Evolutionary conservation across 1,140 invertebrate species (phyloP).

Genomic region (Agrypnia vestita): DNA sequence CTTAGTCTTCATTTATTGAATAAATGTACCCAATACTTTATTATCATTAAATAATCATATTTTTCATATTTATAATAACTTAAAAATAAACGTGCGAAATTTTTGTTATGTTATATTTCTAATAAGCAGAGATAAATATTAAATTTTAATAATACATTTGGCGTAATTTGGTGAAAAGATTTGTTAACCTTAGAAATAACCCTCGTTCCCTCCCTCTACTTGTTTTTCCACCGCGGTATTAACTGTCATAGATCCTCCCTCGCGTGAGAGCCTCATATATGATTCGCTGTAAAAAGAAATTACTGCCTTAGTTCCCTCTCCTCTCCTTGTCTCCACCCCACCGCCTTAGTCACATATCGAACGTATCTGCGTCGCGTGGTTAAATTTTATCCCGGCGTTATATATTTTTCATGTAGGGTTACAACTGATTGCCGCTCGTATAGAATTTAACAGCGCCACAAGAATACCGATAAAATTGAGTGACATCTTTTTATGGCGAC

Average conservation of each 20-base stretch:
- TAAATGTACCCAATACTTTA: too few species aligned
- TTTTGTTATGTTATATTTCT: too few species aligned
- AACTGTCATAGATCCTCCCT: slow-evolving; percentile 38
- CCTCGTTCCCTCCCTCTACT: slow-evolving; percentile 11
- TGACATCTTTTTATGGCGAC: slow-evolving; percentile 38
- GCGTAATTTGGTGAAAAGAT: background rate
- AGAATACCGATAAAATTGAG: slow-evolving; percentile 33
- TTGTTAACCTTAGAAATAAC: slow-evolving; percentile 17
- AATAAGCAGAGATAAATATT: too few species aligned
- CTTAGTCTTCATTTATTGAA: too few species aligned
- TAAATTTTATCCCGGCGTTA: slow-evolving; percentile 29
- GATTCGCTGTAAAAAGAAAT: slow-evolving; percentile 47
- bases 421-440: slow-evolving; percentile 13
- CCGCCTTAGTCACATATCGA: slow-evolving; percentile 5
- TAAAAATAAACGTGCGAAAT: too few species aligned
- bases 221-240: slow-evolving; percentile 32
- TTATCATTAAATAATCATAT: too few species aligned
- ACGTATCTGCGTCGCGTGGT: slow-evolving; percentile 14
- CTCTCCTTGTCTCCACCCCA: background rate
- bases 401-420: slow-evolving; percentile 36
- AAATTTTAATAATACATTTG: too few species aligned
- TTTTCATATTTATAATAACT: too few species aligned
- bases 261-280: slow-evolving; percentile 32
- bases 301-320: slow-evolving; percentile 27
- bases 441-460: slow-evolving; percentile 20